A percentile compares a stretch with the other conserved stretches of the same genome.
phyloP scores from a whole-genome alignment of 2,888 invertebrate species.

The Diaprepes abbreviatus region DNA sequence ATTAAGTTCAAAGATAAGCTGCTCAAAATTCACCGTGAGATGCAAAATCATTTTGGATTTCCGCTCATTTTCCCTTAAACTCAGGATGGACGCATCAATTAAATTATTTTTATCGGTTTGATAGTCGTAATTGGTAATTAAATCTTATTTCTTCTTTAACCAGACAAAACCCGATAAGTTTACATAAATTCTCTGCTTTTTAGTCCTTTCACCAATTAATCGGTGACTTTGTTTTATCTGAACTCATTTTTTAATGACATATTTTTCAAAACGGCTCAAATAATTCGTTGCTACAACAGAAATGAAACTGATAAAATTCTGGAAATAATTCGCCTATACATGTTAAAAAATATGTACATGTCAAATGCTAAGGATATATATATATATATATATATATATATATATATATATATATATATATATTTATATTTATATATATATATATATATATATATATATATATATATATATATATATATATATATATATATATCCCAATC shows the following conservation, averaged over 20 bases:
- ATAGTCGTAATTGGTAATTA: background rate
- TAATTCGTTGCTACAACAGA: no score
- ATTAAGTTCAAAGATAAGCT: background rate
- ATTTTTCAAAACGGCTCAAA: no score
- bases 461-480: no score
- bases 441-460: no score
- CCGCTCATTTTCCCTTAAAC: conserved; percentile 7
- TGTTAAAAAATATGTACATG: no score
- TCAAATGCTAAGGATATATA: no score
- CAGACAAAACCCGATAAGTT: background rate
- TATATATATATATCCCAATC: no score
- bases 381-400: no score
- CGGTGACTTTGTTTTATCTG: conserved; percentile 9
- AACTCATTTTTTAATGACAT: background rate
- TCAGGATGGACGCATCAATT: background rate
- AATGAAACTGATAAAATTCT: no score
- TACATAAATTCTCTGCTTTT: background rate
- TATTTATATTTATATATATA: no score
- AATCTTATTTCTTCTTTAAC: background rate
- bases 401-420: no score
- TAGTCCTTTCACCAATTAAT: conserved; percentile 9
- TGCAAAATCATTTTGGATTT: background rate
- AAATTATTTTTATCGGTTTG: background rate
- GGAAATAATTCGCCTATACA: no score
- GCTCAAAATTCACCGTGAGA: conserved; percentile 4